Evolutionary conservation across 2,113 vertebrate species (phyloP).

Genomic region (Bettongia penicillata): DNA sequence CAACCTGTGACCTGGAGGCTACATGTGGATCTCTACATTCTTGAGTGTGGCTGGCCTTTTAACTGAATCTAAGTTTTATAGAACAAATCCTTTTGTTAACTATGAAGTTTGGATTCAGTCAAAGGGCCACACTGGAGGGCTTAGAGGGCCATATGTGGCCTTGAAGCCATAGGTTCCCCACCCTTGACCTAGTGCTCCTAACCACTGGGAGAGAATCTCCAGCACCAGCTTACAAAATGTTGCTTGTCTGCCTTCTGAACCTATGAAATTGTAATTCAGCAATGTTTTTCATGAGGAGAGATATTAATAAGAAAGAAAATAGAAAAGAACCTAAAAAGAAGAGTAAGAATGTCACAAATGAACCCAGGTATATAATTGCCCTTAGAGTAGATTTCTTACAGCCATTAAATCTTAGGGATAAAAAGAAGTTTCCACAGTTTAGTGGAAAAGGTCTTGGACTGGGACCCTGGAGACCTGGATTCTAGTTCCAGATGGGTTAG

Average conservation of each 20-base stretch:
- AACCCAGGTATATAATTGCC: background rate
- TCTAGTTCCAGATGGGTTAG: background rate
- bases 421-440: background rate
- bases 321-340: constrained; percentile 17
- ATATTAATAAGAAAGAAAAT: constrained; percentile 39
- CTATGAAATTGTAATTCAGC: background rate
- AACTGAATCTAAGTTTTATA: too few relatives aligned
- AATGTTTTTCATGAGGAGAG: background rate
- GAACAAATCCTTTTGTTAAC: too few relatives aligned
- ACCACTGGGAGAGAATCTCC: background rate
- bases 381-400: background rate
- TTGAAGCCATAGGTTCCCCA: too few relatives aligned
- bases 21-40: too few relatives aligned
- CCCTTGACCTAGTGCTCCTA: background rate
- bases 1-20: too few relatives aligned
- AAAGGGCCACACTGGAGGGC: too few relatives aligned
- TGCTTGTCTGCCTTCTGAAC: background rate
- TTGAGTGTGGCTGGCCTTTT: too few relatives aligned
- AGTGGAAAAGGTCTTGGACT: background rate
- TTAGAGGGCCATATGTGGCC: too few relatives aligned
- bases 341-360: background rate
- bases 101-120: too few relatives aligned
- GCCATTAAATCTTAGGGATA: background rate
- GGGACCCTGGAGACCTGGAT: background rate
- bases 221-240: background rate